Base-by-base conservation (phyloP, 2,888 invertebrate genomes). In the Synanthedon andrenaeformis region DNA sequence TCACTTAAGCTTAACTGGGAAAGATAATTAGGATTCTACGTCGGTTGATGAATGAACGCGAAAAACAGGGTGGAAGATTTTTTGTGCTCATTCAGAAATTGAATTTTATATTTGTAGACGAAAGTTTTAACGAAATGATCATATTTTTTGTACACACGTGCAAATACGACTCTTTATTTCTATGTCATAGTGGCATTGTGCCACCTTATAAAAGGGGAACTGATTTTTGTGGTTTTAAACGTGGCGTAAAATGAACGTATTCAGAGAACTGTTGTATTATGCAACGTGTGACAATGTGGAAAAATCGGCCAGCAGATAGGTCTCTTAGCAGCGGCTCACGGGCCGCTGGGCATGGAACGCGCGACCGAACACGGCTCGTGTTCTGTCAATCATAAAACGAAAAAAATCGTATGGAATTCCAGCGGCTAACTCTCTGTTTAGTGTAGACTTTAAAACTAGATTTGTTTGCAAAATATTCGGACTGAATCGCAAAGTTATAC, bases 11-110 rank as follows among this genome's bases (percentile, higher is more conserved):
- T 87, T 85, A 85, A 87, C 86, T 82, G 83, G 82, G 76, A 84
- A 85, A 85, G 86, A 87, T 86, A 86, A 87, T 87, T 87, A 85
- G 86, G 85, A 86, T 85, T 84, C 84, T 83, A 83, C 85, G 81
- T 76, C 71, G 78, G 82, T 81, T 82, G 82, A 84, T 85, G 86
- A 86, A 86, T 80, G 84, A 85, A 85, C 77, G 79, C 82, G 76
- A 83, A 83, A 84, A 86, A 83, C 79, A 80, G 77, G 79, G 74
- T 77, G 65, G 78, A 76, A 76, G 82, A 84, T 81, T 84, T 82
- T 85, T 85, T 81, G 76, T 70, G 79, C 83, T 82, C 86, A 82
- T 85, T 82, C 84, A 80, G 76, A 82, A 85, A 87, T 84, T 86
- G 77, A 85, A 84, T 85, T 86, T 83, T 80, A 81, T 83, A 82